Percentiles rank a stretch among this genome's conserved stretches.
Evolutionary conservation across 2,113 vertebrate species (phyloP).

Genomic region (Mugil cephalus): DNA sequence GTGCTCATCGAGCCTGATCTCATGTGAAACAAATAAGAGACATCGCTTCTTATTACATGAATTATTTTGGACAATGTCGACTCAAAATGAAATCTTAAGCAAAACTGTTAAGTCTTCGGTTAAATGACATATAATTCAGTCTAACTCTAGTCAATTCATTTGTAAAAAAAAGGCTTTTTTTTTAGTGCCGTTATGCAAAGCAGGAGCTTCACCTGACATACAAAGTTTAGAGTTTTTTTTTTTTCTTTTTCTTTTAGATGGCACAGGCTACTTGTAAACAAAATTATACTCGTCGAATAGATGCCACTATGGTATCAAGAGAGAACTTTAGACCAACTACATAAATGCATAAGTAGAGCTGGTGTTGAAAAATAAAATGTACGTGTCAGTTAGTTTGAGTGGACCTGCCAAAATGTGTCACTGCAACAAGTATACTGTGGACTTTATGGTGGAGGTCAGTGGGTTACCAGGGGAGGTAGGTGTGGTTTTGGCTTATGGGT

Average conservation of each 20-base stretch:
- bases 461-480: conserved; percentile 70
- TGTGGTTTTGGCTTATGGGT: conserved; percentile 55
- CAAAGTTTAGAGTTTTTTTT: no score
- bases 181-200: no score
- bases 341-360: neutral
- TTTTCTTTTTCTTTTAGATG: no score
- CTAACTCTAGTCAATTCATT: no score
- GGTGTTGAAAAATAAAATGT: neutral
- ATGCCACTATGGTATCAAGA: no score
- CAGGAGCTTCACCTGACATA: no score
- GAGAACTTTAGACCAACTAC: neutral
- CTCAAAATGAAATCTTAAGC: neutral
- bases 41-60: no score
- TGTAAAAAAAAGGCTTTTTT: no score
- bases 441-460: conserved; percentile 59
- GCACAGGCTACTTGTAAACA: no score
- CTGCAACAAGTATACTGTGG: conserved; percentile 53
- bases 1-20: neutral
- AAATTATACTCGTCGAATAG: no score
- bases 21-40: neutral
- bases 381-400: neutral
- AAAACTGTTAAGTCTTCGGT: neutral
- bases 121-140: no score
- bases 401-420: neutral
- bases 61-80: neutral